Evolutionary conservation across 2,888 invertebrate species (phyloP), one percentile per base, ranked within the genome.

Genomic region (Cloeon dipterum): DNA sequence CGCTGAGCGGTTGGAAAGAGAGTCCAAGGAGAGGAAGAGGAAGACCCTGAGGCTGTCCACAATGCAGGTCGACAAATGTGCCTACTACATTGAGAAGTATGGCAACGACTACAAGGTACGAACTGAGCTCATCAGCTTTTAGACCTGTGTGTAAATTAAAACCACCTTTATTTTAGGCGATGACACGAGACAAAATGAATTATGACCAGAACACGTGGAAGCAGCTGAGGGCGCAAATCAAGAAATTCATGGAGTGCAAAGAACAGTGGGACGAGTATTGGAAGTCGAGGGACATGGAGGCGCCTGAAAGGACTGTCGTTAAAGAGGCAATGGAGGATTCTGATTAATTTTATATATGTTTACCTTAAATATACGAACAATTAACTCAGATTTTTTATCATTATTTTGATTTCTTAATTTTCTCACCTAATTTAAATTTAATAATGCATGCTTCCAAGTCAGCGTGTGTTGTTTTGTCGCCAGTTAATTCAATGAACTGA

Each of bases 181-280:
- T 29, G 29, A 29, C 29, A 5, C 29, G 14, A 14, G 29, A 29
- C n/a, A n/a, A 29, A 14, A n/a, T 29, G 7, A 29, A 29, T n/a
- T 29, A 14, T 14, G 29, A 29, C 14, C 29, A 29, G 14, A 29
- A 29, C 29, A 29, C 29, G 14, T 29, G 29, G 29, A 5, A 16
- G 29, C 29, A 29, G n/a, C n/a, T 29, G 16, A n/a, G 29, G 7
- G 16, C 16, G 13, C 29, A 29, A 16, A 29, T 29, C n/a, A 29
- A 29, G 14, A 29, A 29, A 16, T 29, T 29, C 16, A 29, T 29
- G 29, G 8, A n/a, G 5, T 8, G 5, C 29, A 29, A 29, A n/a
- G 29, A 29, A n/a, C 29, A 29, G 29, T 29, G 29, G 29, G 29
- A 29, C 5, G 7, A 29, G 29, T 29, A 29, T 16, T 29, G 29